phyloP scores from a whole-genome alignment of 1,140 invertebrate species.

The Nilaparvata lugens region DNA sequence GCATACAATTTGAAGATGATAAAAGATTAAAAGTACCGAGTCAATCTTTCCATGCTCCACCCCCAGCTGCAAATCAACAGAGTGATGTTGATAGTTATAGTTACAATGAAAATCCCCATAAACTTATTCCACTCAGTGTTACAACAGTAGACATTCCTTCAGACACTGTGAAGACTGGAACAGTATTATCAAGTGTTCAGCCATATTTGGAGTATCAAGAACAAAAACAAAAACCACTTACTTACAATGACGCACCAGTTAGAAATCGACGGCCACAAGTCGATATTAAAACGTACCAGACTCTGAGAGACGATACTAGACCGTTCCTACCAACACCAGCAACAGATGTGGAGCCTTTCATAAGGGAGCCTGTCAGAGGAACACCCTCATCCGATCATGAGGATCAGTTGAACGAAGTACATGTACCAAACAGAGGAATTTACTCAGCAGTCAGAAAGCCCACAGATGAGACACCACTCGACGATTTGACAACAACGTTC shows the following conservation, averaged over 20 bases:
- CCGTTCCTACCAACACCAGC: conserved; percentile 22
- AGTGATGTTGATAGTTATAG: no score
- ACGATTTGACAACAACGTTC: background rate
- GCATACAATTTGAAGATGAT: background rate
- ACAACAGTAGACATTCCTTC: conserved; percentile 23
- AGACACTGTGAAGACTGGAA: conserved; percentile 3
- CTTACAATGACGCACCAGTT: background rate
- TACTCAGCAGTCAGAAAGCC: background rate
- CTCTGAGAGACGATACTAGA: conserved; percentile 4
- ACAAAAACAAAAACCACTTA: background rate
- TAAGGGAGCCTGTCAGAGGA: background rate
- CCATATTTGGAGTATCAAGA: no score
- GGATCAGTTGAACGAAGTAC: background rate
- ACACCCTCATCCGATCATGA: background rate
- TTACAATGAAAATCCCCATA: no score
- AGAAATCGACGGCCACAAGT: background rate
- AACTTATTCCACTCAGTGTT: conserved; percentile 14
- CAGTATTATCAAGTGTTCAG: background rate
- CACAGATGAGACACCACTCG: background rate
- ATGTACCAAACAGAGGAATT: background rate
- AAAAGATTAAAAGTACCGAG: background rate
- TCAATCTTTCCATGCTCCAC: conserved; percentile 9
- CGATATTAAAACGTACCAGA: conserved; percentile 10
- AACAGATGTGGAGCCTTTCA: conserved; percentile 9
- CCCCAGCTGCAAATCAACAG: conserved; percentile 1